Base-by-base conservation (phyloP, 2,888 invertebrate species). In the Diarsia rubi region DNA sequence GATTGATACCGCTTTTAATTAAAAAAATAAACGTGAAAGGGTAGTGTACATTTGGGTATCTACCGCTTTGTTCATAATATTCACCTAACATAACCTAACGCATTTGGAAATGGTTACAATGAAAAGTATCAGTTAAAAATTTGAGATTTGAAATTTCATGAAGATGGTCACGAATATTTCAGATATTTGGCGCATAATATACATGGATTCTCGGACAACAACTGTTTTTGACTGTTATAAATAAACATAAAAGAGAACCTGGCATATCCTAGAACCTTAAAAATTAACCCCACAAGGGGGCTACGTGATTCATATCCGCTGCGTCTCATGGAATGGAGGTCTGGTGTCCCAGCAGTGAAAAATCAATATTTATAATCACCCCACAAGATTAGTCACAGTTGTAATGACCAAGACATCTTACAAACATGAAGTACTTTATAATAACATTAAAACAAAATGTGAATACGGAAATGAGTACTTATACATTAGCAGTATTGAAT, bases 391-490 rank as follows among this genome's bases (percentile, higher is more conserved):
- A 60, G 16, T 57, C 37, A 64, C 31, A 24, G 0, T 16, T n/a
- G 31, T n/a, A 16, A 31, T 52, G 4, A 60, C 4, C 14, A 47
- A 42, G 31, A 21, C 14, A 9, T 42, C 27, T 47, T 54, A 42
- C 31, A 59, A 31, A 52, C 16, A 37, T 44, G 27, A 42, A 45
- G 21, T n/a, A 65, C 37, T 57, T 63, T 69, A 69, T 64, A 73
- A 60, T 62, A 78, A 81, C 47, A 77, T 67, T 78, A 73, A 76
- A 82, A 82, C 71, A 74, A 75, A n/a, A 68, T 54, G 37, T 45
- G 52, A 44, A 73, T 37, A 79, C 84, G 89, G 88, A 88, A 82
- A 79, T 74, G 27, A 78, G 45, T 69, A 16, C 63, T 79, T 78
- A 71, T 42, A 62, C 77, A 78, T 79, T 37, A 64, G 27, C 64